Conservation (phyloP, 92 coral and sea anemone species). For the Diadumene lineata region DNA sequence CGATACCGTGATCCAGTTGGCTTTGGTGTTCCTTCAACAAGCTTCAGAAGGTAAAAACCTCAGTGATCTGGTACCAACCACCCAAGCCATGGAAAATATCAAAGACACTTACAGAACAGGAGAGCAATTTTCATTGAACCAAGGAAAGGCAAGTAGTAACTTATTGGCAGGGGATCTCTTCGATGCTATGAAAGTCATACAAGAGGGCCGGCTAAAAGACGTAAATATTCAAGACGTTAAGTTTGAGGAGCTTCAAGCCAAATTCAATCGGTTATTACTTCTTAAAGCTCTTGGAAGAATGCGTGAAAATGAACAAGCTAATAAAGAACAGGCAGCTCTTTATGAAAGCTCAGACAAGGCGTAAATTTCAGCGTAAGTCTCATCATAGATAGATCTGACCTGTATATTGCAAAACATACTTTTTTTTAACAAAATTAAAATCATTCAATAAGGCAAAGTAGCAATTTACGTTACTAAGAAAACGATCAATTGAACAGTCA, state of each 20-base stretch:
- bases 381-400: no score
- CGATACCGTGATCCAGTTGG: conserved; percentile 27
- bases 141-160: neutral
- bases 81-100: conserved; percentile 30
- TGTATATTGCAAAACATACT: no score
- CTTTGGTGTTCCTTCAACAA: conserved; percentile 28
- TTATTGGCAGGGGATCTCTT: neutral
- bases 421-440: no score
- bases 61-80: conserved; percentile 24
- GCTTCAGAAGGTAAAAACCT: conserved; percentile 30
- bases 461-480: no score
- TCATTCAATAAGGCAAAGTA: no score
- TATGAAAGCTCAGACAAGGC: neutral
- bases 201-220: neutral
- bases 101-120: conserved; percentile 1
- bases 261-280: neutral
- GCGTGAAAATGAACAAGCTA: neutral
- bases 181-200: neutral
- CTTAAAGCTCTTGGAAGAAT: neutral
- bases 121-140: neutral
- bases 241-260: neutral
- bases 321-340: neutral
- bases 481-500: no score
- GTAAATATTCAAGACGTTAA: neutral
- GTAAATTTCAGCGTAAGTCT: no score